Conservation (phyloP, 2,888 invertebrate species). For the Apocheima hispidaria region DNA sequence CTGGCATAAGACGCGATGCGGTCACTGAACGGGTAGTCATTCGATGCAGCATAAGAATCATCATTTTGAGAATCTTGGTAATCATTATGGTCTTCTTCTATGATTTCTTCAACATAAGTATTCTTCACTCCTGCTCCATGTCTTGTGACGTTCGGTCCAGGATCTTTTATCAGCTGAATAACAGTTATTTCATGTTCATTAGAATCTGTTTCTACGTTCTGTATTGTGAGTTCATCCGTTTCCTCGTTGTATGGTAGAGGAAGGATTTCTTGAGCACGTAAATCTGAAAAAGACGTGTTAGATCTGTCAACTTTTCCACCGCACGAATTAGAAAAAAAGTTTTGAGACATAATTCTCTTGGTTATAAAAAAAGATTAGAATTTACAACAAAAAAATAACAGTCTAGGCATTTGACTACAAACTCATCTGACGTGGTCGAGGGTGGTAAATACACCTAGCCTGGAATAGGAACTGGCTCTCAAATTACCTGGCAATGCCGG, state of each 20-base stretch:
- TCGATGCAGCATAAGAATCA: constrained; percentile 30
- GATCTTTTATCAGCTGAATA: constrained; percentile 17
- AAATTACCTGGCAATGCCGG: constrained; percentile 42
- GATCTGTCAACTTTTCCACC: constrained; percentile 9
- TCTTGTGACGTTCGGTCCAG: constrained; percentile 2
- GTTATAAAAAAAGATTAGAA: too few relatives aligned
- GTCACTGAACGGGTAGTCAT: constrained; percentile 36
- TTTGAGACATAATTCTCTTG: too few relatives aligned
- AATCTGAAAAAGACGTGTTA: constrained; percentile 44
- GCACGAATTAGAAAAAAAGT: too few relatives aligned
- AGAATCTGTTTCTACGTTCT: neutral
- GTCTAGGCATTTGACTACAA: too few relatives aligned
- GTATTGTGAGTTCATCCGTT: constrained; percentile 8
- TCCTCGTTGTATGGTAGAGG: constrained; percentile 43
- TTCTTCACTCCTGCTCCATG: constrained; percentile 2
- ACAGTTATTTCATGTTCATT: constrained; percentile 18
- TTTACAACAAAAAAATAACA: too few relatives aligned
- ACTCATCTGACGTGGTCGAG: too few relatives aligned
- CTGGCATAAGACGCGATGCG: constrained; percentile 27
- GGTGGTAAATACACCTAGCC: too few relatives aligned
- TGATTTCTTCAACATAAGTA: constrained; percentile 14
- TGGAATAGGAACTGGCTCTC: too few relatives aligned
- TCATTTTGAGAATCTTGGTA: constrained; percentile 19
- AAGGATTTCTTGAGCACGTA: constrained; percentile 36
- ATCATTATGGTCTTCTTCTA: constrained; percentile 19